Conservation (phyloP, 2,797 vertebrate genomes). For the Molossus molossus region DNA sequence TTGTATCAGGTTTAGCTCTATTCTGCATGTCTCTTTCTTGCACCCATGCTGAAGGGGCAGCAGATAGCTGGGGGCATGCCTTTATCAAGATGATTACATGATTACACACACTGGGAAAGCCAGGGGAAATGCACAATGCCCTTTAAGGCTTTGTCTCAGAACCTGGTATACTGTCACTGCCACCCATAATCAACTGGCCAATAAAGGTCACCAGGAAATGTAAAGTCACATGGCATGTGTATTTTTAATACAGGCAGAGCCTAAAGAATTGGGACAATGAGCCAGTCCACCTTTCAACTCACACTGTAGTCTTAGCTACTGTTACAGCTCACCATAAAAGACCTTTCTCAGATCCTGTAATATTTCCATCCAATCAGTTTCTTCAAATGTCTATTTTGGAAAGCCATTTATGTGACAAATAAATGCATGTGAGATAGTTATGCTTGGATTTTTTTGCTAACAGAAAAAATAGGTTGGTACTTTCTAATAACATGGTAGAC, state of each 20-base stretch:
- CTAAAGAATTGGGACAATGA: neutral
- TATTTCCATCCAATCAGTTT: constrained; percentile 20
- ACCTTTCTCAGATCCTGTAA: constrained; percentile 1
- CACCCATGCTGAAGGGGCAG: neutral
- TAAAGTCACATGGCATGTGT: neutral
- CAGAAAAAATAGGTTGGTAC: constrained; percentile 75
- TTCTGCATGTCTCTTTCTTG: neutral
- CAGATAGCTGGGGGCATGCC: neutral
- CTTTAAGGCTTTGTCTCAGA: neutral
- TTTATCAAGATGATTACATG: neutral
- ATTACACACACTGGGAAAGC: neutral
- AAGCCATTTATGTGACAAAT: constrained; percentile 52
- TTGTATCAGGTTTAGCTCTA: neutral
- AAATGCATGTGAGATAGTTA: constrained; percentile 43
- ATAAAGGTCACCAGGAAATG: neutral
- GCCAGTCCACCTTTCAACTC: neutral
- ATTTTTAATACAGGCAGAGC: neutral
- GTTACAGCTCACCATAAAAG: neutral
- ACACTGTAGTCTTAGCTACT: neutral
- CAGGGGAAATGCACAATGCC: neutral
- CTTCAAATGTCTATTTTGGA: constrained; percentile 61
- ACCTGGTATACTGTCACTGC: neutral
- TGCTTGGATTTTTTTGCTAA: constrained; percentile 21
- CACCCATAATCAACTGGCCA: neutral
- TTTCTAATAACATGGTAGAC: constrained; percentile 54